These are phyloP conservation scores for Pollenia griseotomentosa DNA, from an alignment of 2,888 invertebrate genomes.

Conservation along the genomic window DNA sequence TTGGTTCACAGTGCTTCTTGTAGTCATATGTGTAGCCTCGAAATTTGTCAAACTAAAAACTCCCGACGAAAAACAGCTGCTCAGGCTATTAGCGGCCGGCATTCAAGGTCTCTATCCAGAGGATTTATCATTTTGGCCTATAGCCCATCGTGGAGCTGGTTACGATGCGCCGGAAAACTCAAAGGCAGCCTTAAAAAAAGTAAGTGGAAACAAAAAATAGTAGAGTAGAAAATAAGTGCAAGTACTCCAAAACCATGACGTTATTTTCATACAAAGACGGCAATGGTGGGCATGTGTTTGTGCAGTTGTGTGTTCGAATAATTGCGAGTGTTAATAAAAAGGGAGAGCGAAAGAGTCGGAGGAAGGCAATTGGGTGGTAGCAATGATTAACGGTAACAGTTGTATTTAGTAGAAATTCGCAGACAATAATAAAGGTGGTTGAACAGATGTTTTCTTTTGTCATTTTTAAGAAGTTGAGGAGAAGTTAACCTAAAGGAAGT, in stretches of 20 bases:
- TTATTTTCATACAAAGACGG: constrained; percentile 49
- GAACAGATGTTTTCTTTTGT: constrained; percentile 68
- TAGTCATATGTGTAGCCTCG: constrained; percentile 82
- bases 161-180: constrained; percentile 84
- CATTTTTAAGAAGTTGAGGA: constrained; percentile 1
- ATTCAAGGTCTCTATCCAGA: constrained; percentile 77
- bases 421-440: constrained; percentile 55
- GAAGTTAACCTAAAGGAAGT: constrained; percentile 27
- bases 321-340: not conserved
- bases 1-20: constrained; percentile 82
- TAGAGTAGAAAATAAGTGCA: constrained; percentile 15
- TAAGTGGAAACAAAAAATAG: constrained; percentile 69
- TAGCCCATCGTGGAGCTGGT: constrained; percentile 83
- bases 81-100: constrained; percentile 79
- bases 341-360: constrained; percentile 5
- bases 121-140: constrained; percentile 83
- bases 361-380: constrained; percentile 62
- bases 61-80: constrained; percentile 82
- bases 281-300: constrained; percentile 53
- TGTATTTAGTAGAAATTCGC: constrained; percentile 27
- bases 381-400: constrained; percentile 57
- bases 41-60: constrained; percentile 83
- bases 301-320: constrained; percentile 8
- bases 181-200: constrained; percentile 83
- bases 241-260: constrained; percentile 52